These are phyloP conservation scores for Procavia capensis DNA, from an alignment of 2,113 vertebrate species.

Conservation along the genomic window DNA sequence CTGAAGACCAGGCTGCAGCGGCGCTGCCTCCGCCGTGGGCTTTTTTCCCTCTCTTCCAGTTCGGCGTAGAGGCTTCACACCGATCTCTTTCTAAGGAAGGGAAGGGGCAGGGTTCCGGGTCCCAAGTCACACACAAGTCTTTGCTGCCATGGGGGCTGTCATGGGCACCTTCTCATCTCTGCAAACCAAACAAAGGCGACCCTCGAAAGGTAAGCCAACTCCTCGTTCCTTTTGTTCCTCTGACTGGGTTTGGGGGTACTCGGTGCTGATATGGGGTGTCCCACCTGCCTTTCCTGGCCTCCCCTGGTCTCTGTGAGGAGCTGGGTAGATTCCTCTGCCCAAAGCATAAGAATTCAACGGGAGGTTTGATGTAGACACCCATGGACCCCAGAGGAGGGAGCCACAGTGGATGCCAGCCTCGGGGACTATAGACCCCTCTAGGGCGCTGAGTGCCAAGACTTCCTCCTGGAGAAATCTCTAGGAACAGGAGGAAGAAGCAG, in stretches of 20 bases:
- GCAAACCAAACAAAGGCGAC: conserved; percentile 96
- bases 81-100: conserved; percentile 74
- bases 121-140: conserved; percentile 80
- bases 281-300: conserved; percentile 71
- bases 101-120: conserved; percentile 64
- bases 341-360: not conserved
- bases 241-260: conserved; percentile 57
- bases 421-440: not conserved
- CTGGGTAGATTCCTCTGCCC: not conserved
- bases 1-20: conserved; percentile 86
- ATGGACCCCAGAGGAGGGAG: not conserved
- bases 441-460: conserved; percentile 7
- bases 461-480: conserved; percentile 36
- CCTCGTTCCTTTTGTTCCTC: conserved; percentile 73
- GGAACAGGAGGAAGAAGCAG: conserved; percentile 47
- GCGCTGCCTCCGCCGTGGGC: conserved; percentile 55
- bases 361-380: conserved; percentile 14
- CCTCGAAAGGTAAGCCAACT: conserved; percentile 94
- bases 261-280: conserved; percentile 55
- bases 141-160: conserved; percentile 95
- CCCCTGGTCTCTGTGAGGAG: conserved; percentile 14
- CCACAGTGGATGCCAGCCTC: not conserved
- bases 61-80: conserved; percentile 73
- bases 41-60: conserved; percentile 78
- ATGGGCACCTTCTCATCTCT: conserved; percentile 98